Evolutionary conservation across 2,888 invertebrate genomes (phyloP), one percentile per base, ranked within the genome.

Genomic region (Parasteatoda lunata): DNA sequence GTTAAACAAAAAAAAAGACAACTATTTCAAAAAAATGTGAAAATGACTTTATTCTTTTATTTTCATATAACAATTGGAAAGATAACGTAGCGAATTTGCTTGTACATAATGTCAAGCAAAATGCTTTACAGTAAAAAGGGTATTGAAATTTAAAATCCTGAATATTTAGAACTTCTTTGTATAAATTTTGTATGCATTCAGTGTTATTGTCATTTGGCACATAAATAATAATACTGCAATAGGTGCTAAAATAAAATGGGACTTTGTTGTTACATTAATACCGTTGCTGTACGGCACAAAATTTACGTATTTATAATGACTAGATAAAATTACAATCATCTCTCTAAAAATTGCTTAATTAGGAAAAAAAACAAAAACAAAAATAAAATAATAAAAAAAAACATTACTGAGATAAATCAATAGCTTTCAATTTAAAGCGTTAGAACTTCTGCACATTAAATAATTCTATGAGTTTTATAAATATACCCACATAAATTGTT

Each of bases 61-160:
- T 48, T 52, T 78, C 79, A 84, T 84, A 78, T 75, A 84, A 73
- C 79, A 79, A 84, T 77, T 84, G 79, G 84, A 78, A 84, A 84
- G 84, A 84, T 78, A 59, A 78, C 78, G 75, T 49, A 54, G 78
- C 78, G 69, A 78, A 78, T 68, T 66, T 65, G 64, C 48, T 30
- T 52, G 8, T 11, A 51, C 2, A 54, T 59, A 49, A 49, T 59
- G 49, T 84, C 48, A 15, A n/a, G 68, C 71, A 77, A 52, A 69
- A 73, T 52, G 84, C 78, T 78, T 73, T 68, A 69, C 69, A 75
- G 30, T 30, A 79, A 84, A 84, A 84, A 78, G 79, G 78, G 84
- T 64, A 66, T 66, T 68, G 75, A 68, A 73, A 75, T 84, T 84
- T 78, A 75, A 84, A 78, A 84, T 75, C 69, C 64, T 77, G 76